phyloP scores from a whole-genome alignment of 2,113 vertebrate genomes.

The Cyphomyrus discorhynchus region DNA sequence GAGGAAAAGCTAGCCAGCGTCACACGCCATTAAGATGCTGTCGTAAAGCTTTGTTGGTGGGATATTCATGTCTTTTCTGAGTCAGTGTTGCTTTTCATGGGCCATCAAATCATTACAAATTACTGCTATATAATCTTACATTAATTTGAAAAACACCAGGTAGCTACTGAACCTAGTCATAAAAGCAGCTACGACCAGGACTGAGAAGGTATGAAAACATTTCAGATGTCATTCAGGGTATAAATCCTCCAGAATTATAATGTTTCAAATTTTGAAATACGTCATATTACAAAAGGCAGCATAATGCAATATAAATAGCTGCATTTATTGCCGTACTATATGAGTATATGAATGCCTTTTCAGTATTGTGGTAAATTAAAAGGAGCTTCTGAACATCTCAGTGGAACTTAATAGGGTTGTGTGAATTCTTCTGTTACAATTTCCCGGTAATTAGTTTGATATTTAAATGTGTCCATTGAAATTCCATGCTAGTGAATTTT shows the following conservation, averaged over 20 bases:
- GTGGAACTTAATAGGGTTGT: background rate
- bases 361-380: background rate
- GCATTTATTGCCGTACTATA: background rate
- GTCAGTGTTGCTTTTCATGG: conserved; percentile 29
- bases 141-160: background rate
- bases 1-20: background rate
- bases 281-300: background rate
- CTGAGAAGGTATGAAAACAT: background rate
- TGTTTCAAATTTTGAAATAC: background rate
- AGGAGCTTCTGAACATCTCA: background rate
- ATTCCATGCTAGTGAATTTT: background rate
- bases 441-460: background rate
- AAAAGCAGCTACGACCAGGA: background rate
- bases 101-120: conserved; percentile 11
- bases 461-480: background rate
- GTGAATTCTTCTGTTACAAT: background rate
- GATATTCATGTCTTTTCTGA: background rate
- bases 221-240: background rate
- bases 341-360: background rate
- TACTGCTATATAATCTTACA: background rate
- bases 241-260: background rate
- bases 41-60: background rate
- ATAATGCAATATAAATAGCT: background rate
- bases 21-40: background rate
- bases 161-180: background rate